phyloP scores from a whole-genome alignment of 2,888 invertebrate species.

The Hymenopus coronatus region DNA sequence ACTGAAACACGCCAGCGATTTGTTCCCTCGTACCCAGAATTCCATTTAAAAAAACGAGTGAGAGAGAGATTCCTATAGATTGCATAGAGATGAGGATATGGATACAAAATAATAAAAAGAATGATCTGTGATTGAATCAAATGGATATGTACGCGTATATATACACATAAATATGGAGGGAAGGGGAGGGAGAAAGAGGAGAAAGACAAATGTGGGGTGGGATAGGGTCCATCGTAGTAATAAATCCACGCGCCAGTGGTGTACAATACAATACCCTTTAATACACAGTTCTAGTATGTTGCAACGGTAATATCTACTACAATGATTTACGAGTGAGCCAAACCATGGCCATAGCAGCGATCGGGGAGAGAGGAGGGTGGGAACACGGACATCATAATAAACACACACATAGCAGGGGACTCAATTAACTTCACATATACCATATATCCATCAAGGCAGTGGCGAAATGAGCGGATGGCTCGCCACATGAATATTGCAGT shows the following conservation, averaged over 20 bases:
- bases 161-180: neutral
- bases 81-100: conserved; percentile 9
- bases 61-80: conserved; percentile 6
- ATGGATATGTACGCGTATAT: conserved; percentile 3
- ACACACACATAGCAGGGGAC: conserved; percentile 24
- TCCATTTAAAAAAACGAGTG: neutral
- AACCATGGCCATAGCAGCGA: conserved; percentile 1
- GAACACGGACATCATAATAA: conserved; percentile 17
- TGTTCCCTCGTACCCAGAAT: neutral
- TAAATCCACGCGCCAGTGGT: conserved; percentile 24
- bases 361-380: neutral
- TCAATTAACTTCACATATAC: conserved; percentile 32
- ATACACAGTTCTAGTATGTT: conserved; percentile 2
- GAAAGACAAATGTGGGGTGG: conserved; percentile 5
- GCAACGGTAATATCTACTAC: conserved; percentile 3
- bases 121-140: conserved; percentile 25
- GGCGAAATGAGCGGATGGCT: conserved; percentile 12
- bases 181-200: neutral
- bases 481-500: conserved; percentile 25
- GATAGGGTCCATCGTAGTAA: conserved; percentile 13
- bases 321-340: conserved; percentile 25
- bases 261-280: conserved; percentile 12
- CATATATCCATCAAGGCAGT: conserved; percentile 18
- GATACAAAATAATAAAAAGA: conserved; percentile 13
- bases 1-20: neutral